These are phyloP conservation scores for Theristicus caerulescens DNA, from an alignment of 2,113 vertebrate species.

Conservation along the genomic window DNA sequence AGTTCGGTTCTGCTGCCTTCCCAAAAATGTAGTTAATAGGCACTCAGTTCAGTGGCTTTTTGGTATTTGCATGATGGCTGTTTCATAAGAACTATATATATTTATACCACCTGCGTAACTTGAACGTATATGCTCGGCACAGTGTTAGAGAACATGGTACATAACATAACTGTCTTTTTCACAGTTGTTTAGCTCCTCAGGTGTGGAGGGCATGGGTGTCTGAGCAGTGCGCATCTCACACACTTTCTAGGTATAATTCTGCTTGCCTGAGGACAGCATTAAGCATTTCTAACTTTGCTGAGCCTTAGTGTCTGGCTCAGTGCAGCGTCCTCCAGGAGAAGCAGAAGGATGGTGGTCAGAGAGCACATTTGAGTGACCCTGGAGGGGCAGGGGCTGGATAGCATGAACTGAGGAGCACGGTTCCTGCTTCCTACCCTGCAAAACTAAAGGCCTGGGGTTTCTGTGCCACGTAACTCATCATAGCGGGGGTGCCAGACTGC, in stretches of 20 bases:
- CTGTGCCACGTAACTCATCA: background rate
- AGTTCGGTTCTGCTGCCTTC: background rate
- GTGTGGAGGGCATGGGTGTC: background rate
- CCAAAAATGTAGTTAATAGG: background rate
- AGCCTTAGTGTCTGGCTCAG: background rate
- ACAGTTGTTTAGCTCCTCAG: background rate
- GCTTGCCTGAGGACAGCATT: background rate
- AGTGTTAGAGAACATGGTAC: background rate
- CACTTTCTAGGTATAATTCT: background rate
- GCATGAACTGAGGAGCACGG: background rate
- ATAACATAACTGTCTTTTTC: background rate
- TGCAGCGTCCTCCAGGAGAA: background rate
- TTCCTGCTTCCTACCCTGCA: background rate
- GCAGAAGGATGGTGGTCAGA: background rate
- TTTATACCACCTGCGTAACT: background rate
- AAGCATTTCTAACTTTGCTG: background rate
- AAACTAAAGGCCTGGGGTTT: background rate
- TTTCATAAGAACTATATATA: background rate
- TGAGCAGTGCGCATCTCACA: background rate
- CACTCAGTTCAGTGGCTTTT: background rate
- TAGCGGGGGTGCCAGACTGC: slow-evolving; percentile 9
- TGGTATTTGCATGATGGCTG: background rate
- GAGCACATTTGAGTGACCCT: background rate
- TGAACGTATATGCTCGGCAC: background rate
- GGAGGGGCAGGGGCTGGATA: background rate